Percentiles rank a stretch among this genome's conserved stretches.
Conservation (phyloP, 2,113 vertebrate species). For the Lophotis ruficrista region DNA sequence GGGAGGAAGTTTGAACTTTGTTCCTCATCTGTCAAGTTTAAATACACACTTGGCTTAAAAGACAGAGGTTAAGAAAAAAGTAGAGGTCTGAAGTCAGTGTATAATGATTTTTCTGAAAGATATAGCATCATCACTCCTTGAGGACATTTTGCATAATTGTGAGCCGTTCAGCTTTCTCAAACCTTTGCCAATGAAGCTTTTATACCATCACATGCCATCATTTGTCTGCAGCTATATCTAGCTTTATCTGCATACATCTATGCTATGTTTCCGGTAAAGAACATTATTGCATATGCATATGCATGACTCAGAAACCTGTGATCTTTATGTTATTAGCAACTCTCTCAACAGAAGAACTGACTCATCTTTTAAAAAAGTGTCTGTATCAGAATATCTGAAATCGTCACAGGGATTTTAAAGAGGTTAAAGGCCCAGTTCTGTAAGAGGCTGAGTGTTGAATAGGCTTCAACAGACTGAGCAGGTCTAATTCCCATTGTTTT, state of each 20-base stretch:
- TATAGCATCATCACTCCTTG: neutral
- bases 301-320: conserved; percentile 44
- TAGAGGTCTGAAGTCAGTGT: neutral
- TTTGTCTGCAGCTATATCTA: neutral
- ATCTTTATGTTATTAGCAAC: neutral
- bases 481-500: neutral
- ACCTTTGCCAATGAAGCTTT: neutral
- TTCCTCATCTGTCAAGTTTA: neutral
- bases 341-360: neutral
- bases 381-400: neutral
- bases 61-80: neutral
- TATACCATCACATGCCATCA: neutral
- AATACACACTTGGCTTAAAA: neutral
- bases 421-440: fast-evolving
- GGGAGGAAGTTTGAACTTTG: neutral
- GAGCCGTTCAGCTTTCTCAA: conserved; percentile 13
- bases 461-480: neutral
- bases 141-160: conserved; percentile 17
- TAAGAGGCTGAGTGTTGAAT: neutral
- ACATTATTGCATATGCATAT: neutral
- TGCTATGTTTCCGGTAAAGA: neutral
- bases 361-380: neutral
- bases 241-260: neutral
- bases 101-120: neutral
- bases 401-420: neutral